Evolutionary conservation across 2,797 vertebrate species (phyloP).

Genomic region (Tapirus indicus): DNA sequence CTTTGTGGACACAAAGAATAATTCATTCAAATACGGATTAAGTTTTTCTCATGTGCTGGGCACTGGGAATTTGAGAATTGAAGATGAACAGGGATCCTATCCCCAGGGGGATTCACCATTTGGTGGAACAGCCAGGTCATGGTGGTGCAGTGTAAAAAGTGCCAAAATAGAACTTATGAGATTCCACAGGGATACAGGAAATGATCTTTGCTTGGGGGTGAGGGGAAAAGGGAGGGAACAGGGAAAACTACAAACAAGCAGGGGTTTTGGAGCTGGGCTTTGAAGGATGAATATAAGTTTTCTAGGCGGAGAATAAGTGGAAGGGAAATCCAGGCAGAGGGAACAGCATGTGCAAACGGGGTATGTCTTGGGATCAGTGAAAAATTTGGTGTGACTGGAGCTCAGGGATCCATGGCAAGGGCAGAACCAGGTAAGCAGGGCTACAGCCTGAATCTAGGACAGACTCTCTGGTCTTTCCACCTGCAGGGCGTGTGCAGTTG

Average conservation of each 20-base stretch:
- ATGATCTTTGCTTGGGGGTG: background rate
- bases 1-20: background rate
- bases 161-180: background rate
- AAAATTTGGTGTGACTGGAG: background rate
- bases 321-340: background rate
- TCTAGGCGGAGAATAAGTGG: background rate
- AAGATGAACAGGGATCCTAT: background rate
- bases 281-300: background rate
- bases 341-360: background rate
- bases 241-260: background rate
- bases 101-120: no score
- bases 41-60: background rate
- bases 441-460: no score
- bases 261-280: background rate
- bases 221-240: background rate
- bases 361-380: background rate
- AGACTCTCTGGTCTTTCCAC: no score
- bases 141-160: rapidly evolving
- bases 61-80: background rate
- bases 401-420: background rate
- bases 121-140: background rate
- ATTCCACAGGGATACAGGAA: background rate
- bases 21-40: background rate
- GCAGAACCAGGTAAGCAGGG: background rate
- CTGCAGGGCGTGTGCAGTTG: background rate